Base-by-base conservation (phyloP, 2,113 vertebrate genomes). In the Syngnathus typhle region DNA sequence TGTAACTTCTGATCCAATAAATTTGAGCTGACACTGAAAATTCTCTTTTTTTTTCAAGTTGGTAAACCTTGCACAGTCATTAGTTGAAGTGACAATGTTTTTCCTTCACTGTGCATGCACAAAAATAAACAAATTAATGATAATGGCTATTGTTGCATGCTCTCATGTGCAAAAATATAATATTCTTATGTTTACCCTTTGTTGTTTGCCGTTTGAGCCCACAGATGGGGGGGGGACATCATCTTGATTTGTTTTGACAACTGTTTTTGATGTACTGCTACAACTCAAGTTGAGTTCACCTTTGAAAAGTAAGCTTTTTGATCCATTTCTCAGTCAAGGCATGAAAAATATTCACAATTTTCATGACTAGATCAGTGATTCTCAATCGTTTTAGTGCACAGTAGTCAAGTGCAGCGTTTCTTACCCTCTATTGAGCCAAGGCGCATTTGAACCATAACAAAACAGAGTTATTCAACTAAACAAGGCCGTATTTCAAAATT, bases 1-100 rank as follows among this genome's bases (percentile, higher is more conserved):
- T 70, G 59, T 62, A 58, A 76, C 49, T 54, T 64, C 56, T 65
- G 73, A 73, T 78, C 76, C 54, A 86, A 78, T 88, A 88, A 89
- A 89, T 71, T 56, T 13, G 67, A 60, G 46, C 23, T 15, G 46
- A 80, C 64, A 64, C 60, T 67, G 41, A 70, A 75, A 67, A 72
- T 60, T 64, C 44, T 9, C 70, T 39, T 80, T 71, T 77, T 67
- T 65, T 85, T 79, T 36, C 23, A 9, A 69, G 75, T 85, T 83
- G 77, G 75, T 80, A 59, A 39, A 52, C 19, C 9, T 23, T 3
- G 8, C 51, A 54, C 51, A 10, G 19, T 19, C 3, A 19, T 19
- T 12, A 12, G 41, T 43, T 43, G 41, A 13, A 13, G 11, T 43
- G 41, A 47, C 46, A 47, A 6, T 7, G 64, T 81, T 81, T 83